Conservation (phyloP, 2,797 vertebrate species). For the Discoglossus pictus region DNA sequence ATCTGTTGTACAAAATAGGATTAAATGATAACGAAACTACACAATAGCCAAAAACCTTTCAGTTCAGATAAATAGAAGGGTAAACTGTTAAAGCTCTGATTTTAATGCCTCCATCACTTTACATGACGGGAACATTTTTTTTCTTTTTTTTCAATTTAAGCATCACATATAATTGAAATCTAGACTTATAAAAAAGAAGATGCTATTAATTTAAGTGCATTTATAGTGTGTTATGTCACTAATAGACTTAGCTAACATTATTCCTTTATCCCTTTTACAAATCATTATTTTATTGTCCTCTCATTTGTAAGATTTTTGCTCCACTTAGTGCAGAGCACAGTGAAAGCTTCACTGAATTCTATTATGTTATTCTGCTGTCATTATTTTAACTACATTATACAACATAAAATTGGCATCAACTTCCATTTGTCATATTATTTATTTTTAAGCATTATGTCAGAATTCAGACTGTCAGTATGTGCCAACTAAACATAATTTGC, state of each 20-base stretch:
- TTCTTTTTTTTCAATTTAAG: conserved; percentile 52
- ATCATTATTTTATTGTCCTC: conserved; percentile 66
- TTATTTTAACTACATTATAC: conserved; percentile 65
- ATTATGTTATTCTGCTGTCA: conserved; percentile 63
- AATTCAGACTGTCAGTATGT: conserved; percentile 49
- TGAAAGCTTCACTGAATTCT: conserved; percentile 61
- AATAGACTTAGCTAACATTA: conserved; percentile 64
- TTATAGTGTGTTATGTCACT: conserved; percentile 62
- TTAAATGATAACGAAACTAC: conserved; percentile 54
- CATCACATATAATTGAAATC: conserved; percentile 69
- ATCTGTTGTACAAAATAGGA: conserved; percentile 48
- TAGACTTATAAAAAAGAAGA: conserved; percentile 59
- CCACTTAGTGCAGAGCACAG: conserved; percentile 62
- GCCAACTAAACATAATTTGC: conserved; percentile 54
- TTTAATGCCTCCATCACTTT: conserved; percentile 54
- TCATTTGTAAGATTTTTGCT: conserved; percentile 65
- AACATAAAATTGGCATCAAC: conserved; percentile 59
- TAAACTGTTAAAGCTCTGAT: conserved; percentile 48
- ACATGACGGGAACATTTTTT: conserved; percentile 60
- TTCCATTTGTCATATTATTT: conserved; percentile 62
- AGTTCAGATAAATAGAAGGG: conserved; percentile 31
- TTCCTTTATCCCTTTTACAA: conserved; percentile 68
- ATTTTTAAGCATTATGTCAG: conserved; percentile 56
- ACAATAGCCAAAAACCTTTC: conserved; percentile 44
- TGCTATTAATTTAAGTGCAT: conserved; percentile 71